Percentiles rank a stretch among this genome's conserved stretches.
phyloP scores from a whole-genome alignment of 2,888 invertebrate species.

The Oxyscelio sp. region DNA sequence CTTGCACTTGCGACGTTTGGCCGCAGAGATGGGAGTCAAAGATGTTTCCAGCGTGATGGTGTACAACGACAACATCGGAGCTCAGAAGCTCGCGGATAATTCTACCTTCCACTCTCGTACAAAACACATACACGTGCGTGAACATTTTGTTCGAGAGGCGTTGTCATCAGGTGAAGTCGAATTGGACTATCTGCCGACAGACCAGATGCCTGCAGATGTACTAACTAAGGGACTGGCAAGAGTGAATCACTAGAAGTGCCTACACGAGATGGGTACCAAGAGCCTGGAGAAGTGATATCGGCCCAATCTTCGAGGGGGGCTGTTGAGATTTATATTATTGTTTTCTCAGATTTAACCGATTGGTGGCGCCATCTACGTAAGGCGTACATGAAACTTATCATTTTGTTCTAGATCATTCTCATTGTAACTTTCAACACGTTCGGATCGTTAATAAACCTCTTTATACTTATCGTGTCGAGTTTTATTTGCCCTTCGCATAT shows the following conservation, averaged over 20 bases:
- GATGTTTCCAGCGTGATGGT: background rate
- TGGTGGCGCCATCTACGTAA: background rate
- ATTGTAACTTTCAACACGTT: too few relatives aligned
- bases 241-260: background rate
- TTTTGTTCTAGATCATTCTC: too few relatives aligned
- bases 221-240: constrained; percentile 20
- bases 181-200: constrained; percentile 4
- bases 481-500: too few relatives aligned
- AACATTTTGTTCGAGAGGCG: constrained; percentile 9
- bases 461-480: too few relatives aligned
- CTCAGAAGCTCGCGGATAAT: background rate
- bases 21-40: background rate
- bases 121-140: constrained; percentile 4
- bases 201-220: constrained; percentile 22
- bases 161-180: background rate
- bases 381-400: too few relatives aligned
- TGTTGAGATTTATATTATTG: background rate
- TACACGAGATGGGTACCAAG: background rate
- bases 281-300: background rate
- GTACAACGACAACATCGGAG: background rate
- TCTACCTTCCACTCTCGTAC: background rate
- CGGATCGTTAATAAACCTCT: too few relatives aligned
- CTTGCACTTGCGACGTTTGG: background rate
- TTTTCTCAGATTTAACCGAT: background rate
- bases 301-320: background rate